Conservation (phyloP, 2,888 invertebrate species). For the Megalurothrips usitatus region DNA sequence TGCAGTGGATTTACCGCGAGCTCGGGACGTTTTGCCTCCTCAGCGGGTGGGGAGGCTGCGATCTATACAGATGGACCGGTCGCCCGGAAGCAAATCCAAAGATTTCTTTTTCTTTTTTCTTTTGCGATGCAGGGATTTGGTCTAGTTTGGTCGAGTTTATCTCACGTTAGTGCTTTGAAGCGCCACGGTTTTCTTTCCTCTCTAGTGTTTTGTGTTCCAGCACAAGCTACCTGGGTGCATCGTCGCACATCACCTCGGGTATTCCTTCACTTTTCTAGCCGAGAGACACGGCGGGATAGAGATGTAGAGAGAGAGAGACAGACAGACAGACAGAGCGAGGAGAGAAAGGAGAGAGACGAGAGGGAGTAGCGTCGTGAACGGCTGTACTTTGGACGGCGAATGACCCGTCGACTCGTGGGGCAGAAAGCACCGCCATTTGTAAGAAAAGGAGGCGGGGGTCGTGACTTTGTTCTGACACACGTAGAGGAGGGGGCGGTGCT, state of each 20-base stretch:
- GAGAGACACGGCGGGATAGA: background rate
- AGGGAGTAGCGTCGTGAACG: background rate
- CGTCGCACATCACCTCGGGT: background rate
- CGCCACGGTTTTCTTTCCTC: too few species aligned
- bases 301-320: background rate
- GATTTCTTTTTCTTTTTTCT: too few species aligned
- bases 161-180: too few species aligned
- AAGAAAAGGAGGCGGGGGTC: background rate
- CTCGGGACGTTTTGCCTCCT: too few species aligned
- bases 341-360: background rate
- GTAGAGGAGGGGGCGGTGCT: background rate
- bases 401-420: background rate
- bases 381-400: background rate
- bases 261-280: too few species aligned
- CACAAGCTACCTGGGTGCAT: background rate
- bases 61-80: too few species aligned
- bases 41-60: too few species aligned
- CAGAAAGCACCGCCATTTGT: conserved; percentile 6
- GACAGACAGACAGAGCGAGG: background rate
- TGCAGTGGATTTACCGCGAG: background rate
- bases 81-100: too few species aligned
- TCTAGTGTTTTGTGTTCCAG: too few species aligned
- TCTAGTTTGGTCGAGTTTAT: too few species aligned
- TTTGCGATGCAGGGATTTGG: too few species aligned
- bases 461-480: background rate